Conservation (phyloP, 2,888 invertebrate species). For the Sesia bembeciformis region DNA sequence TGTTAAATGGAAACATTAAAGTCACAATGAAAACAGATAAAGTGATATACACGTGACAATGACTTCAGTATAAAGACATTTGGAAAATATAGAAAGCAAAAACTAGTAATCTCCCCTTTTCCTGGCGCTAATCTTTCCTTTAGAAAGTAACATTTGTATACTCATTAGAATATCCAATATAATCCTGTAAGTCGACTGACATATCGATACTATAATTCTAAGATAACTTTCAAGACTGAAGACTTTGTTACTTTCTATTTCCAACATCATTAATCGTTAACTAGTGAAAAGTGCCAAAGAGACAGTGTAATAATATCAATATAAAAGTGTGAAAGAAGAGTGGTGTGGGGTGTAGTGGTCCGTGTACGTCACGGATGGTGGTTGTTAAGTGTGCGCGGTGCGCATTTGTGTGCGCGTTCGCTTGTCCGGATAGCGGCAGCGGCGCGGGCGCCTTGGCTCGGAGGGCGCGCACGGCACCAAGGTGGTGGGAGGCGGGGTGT, state of each 20-base stretch:
- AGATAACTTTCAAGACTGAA: constrained; percentile 57
- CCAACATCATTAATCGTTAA: no score
- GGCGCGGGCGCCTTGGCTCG: constrained; percentile 64
- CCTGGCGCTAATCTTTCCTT: not conserved
- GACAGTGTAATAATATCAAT: constrained; percentile 2
- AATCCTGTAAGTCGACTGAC: constrained; percentile 29
- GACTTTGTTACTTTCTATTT: constrained; percentile 25
- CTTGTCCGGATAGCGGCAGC: constrained; percentile 32
- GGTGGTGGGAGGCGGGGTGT: constrained; percentile 84
- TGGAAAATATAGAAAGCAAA: not conserved
- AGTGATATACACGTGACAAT: not conserved
- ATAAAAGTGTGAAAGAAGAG: not conserved
- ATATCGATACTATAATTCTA: constrained; percentile 46
- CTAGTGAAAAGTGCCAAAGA: constrained; percentile 20
- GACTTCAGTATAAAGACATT: not conserved
- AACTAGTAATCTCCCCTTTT: not conserved
- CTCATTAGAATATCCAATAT: no score
- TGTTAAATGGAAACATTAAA: not conserved
- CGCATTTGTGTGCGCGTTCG: constrained; percentile 11
- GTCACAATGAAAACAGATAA: not conserved
- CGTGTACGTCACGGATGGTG: constrained; percentile 10
- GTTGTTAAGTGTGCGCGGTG: constrained; percentile 14
- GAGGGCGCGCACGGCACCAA: constrained; percentile 66
- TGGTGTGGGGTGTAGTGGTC: constrained; percentile 2
- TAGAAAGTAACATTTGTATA: constrained; percentile 1